Base-by-base conservation (phyloP, 2,113 vertebrate species). In the Eleginops maclovinus region DNA sequence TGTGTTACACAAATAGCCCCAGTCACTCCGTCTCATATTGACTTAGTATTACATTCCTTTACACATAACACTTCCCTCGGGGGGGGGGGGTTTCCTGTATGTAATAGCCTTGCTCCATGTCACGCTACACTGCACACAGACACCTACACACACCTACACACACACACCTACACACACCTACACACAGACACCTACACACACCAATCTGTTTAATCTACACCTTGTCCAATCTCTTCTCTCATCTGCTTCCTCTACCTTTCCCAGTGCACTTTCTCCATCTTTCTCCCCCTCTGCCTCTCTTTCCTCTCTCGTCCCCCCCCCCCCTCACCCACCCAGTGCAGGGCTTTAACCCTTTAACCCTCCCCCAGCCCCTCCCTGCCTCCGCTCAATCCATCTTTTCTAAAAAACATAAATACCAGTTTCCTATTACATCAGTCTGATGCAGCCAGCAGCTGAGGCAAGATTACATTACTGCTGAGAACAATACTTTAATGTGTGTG, bases 381-480 rank as follows among this genome's bases (percentile, higher is more conserved):
- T 60, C 49, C 72, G 61, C 68, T 83, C 84, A 44, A 85, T 89
- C 79, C 77, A 86, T 85, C 81, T 79, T 75, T 82, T 77, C 72
- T 68, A 66, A 85, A 89, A 90, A 90, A 87, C 90, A 93, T 91
- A 93, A 94, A 93, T 89, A 86, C 64, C 56, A 79, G 86, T 90
- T 92, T 93, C 91, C 84, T 87, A 84, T 93, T 88, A 91, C 88
- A 93, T 92, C 90, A 91, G 84, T 71, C 79, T 83, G 90, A 93
- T 89, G 86, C 93, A 90, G 87, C 71, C 82, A 87, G 79, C 85
- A 89, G 90, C 87, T 80, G 89, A 80, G 85, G 78, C 80, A 73
- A 85, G 75, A 92, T 90, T 87, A 88, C 69, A 92, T 94, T 91
- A 91, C 84, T 82, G 81, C 81, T 69, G 72, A 84, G 81, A 89